A percentile compares a stretch with the other conserved stretches of the same genome.
Evolutionary conservation across 2,113 vertebrate genomes (phyloP).

Genomic region (Phrynosoma platyrhinos): DNA sequence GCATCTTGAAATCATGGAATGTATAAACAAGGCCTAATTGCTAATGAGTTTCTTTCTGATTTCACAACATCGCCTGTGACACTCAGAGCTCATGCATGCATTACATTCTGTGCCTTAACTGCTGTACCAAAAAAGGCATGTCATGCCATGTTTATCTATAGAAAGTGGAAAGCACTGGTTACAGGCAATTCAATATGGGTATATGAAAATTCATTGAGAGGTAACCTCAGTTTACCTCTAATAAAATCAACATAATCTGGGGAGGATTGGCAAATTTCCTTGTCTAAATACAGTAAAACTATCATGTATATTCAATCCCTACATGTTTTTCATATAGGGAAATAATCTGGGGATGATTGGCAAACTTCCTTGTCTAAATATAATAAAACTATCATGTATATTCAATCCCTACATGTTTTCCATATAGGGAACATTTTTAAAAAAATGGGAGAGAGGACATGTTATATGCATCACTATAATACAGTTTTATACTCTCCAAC

Average conservation of each 20-base stretch:
- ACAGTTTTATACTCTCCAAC: neutral
- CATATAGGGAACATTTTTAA: no score
- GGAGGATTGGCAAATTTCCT: neutral
- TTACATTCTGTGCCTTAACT: neutral
- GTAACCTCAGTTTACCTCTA: neutral
- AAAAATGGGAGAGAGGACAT: neutral
- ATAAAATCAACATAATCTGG: neutral
- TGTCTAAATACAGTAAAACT: neutral
- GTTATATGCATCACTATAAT: neutral
- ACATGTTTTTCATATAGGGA: no score
- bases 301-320: neutral
- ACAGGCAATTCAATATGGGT: neutral
- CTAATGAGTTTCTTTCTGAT: slow-evolving; percentile 11
- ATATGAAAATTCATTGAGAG: neutral
- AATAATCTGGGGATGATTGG: neutral
- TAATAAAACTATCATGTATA: neutral
- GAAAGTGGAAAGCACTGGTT: neutral
- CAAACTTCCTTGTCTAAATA: neutral
- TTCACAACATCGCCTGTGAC: neutral
- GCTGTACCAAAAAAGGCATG: neutral
- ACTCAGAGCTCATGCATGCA: neutral
- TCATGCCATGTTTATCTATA: neutral
- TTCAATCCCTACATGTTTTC: neutral
- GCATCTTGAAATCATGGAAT: neutral
- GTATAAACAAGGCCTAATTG: slow-evolving; percentile 1